Evolutionary conservation across 2,113 vertebrate species (phyloP), one percentile per base, ranked within the genome.

Genomic region (Trichechus manatus): DNA sequence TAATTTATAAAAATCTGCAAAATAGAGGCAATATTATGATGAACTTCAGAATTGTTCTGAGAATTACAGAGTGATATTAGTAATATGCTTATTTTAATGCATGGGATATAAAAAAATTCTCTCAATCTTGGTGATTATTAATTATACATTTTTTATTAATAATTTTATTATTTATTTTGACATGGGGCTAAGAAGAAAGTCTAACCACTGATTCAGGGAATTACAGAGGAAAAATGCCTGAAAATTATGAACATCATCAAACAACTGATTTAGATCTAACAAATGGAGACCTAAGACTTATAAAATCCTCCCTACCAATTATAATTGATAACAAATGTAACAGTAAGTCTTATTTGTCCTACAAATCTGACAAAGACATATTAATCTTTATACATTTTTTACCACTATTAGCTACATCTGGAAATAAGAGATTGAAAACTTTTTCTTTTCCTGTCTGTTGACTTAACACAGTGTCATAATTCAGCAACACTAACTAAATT

Each of bases 361-460:
- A 74, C 82, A 77, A 85, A 47, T 93, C 14, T 78, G 53, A 19
- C 15, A 89, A 84, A 42, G 9, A 59, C 72, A 64, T 8, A 70
- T 85, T 94, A 70, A 86, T 56, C 2, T 70, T 75, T 27, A 56
- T 9, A 93, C 22, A 83, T 14, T 91, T 93, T 91, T 94, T 88
- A 59, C 2, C 25, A 88, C 70, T 89, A 50, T 75, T 89, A 39
- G 14, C 5, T 92, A 79, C 17, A 66, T 74, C 85, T 90, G 13
- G 92, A 77, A 17, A 82, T 9, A 44, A 83, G 79, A 83, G 29
- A 27, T 3, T 87, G 23, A 89, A 78, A 47, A 47, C 7, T 47
- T 53, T 72, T 87, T 39, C 4, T 20, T 23, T 53, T 33, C 5
- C 10, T 79, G 1, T 87, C n/a, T 78, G 4, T 88, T 86, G 29